Evolutionary conservation across 1,140 invertebrate species (phyloP).

Genomic region (Ctenoplectra terminalis): DNA sequence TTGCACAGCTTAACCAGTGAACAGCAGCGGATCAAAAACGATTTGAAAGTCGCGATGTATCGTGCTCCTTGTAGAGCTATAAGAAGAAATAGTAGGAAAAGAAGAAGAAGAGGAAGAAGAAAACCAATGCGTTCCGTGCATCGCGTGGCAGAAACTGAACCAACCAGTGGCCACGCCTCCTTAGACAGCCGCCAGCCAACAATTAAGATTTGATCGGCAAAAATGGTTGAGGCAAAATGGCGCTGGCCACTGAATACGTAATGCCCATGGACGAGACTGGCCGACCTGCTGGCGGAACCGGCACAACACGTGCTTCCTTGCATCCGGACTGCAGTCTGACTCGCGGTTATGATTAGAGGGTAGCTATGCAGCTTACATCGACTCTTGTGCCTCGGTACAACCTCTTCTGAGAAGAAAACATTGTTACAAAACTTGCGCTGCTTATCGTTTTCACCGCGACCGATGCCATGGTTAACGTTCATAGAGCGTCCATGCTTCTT

Average conservation of each 20-base stretch:
- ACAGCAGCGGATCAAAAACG: constrained; percentile 18
- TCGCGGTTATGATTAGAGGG: constrained; percentile 55
- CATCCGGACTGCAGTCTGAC: constrained; percentile 49
- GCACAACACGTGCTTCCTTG: constrained; percentile 56
- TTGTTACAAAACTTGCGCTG: constrained; percentile 5
- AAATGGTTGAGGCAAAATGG: constrained; percentile 84
- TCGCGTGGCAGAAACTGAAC: constrained; percentile 80
- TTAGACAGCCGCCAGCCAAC: constrained; percentile 83
- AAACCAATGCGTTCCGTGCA: constrained; percentile 80
- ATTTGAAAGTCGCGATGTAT: constrained; percentile 54
- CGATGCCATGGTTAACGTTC: background rate
- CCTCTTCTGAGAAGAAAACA: background rate
- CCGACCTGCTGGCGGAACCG: constrained; percentile 53
- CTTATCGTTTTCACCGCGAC: background rate
- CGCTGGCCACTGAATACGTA: constrained; percentile 82
- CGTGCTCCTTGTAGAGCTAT: constrained; percentile 58
- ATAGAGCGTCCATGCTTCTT: background rate
- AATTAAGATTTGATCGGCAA: constrained; percentile 84
- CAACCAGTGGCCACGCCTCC: constrained; percentile 81
- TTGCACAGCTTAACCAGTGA: constrained; percentile 46
- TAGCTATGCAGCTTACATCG: constrained; percentile 32
- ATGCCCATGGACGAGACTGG: constrained; percentile 69
- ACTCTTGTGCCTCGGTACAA: background rate
- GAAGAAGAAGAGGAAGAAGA: constrained; percentile 67
- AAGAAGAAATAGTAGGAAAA: constrained; percentile 53